Evolutionary conservation across 2,888 invertebrate genomes (phyloP).

Genomic region (Melanotus villosus): DNA sequence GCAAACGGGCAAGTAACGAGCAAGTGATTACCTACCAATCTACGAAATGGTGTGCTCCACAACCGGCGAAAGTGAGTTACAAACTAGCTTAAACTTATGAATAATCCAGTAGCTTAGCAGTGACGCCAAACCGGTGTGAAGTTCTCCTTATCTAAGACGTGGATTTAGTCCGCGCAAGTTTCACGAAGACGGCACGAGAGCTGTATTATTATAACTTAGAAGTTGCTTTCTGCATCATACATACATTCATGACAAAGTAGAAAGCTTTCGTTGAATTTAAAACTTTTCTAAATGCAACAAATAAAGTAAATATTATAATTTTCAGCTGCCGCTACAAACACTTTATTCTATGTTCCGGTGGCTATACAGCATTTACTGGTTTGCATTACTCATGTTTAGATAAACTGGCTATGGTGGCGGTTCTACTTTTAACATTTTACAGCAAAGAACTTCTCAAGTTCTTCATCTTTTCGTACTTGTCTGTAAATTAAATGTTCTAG

Average conservation of each 20-base stretch:
- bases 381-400: too few species aligned
- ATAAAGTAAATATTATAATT: conserved; percentile 27
- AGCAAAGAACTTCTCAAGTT: too few species aligned
- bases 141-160: conserved; percentile 66
- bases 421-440: too few species aligned
- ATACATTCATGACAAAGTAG: conserved; percentile 64
- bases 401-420: too few species aligned
- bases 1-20: conserved; percentile 63
- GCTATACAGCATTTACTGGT: too few species aligned
- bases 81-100: conserved; percentile 67
- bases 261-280: conserved; percentile 42
- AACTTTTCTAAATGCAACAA: conserved; percentile 41
- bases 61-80: conserved; percentile 64
- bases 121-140: conserved; percentile 66
- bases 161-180: conserved; percentile 65
- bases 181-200: conserved; percentile 57
- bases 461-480: too few species aligned
- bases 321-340: too few species aligned
- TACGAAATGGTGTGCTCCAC: conserved; percentile 60
- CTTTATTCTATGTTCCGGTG: too few species aligned
- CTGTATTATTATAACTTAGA: conserved; percentile 65
- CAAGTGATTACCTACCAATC: conserved; percentile 67
- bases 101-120: conserved; percentile 67
- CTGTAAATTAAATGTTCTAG: too few species aligned
- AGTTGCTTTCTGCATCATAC: conserved; percentile 62